These are phyloP conservation scores for Pammene fasciana DNA, from an alignment of 2,888 invertebrate genomes.

Conservation along the genomic window DNA sequence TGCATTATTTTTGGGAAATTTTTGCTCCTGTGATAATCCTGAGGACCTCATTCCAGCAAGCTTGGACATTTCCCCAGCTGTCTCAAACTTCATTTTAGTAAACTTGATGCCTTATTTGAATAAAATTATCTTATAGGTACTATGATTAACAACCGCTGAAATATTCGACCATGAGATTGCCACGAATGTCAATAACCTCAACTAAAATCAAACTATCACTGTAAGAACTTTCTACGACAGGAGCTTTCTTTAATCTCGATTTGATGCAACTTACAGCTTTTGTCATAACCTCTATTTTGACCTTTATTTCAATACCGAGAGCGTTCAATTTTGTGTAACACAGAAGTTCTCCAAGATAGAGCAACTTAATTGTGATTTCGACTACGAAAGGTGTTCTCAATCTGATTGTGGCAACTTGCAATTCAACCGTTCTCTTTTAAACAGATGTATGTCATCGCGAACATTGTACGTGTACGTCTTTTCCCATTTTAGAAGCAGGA, in stretches of 20 bases:
- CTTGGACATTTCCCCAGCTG: too few species aligned
- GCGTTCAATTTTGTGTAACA: constrained; percentile 2
- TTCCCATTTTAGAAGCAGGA: not conserved
- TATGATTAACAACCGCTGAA: too few species aligned
- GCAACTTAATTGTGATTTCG: constrained; percentile 29
- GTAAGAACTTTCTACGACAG: not conserved
- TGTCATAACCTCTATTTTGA: not conserved
- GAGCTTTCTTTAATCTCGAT: constrained; percentile 1
- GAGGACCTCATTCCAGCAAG: too few species aligned
- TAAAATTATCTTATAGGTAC: too few species aligned
- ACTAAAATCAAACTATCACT: not conserved
- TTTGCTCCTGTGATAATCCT: too few species aligned
- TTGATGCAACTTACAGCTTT: constrained; percentile 8
- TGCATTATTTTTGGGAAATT: too few species aligned
- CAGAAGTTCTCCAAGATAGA: not conserved
- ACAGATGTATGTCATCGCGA: not conserved
- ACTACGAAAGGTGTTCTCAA: constrained; percentile 27
- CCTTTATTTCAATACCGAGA: not conserved
- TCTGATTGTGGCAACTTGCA: constrained; percentile 25
- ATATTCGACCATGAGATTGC: not conserved
- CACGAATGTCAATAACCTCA: not conserved
- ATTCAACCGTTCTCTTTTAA: not conserved
- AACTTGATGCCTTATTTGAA: too few species aligned
- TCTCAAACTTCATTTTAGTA: too few species aligned
- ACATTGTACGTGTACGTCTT: not conserved